Evolutionary conservation across 2,797 vertebrate genomes (phyloP), one percentile per base, ranked within the genome.

Genomic region (Sebastes baramenuke): DNA sequence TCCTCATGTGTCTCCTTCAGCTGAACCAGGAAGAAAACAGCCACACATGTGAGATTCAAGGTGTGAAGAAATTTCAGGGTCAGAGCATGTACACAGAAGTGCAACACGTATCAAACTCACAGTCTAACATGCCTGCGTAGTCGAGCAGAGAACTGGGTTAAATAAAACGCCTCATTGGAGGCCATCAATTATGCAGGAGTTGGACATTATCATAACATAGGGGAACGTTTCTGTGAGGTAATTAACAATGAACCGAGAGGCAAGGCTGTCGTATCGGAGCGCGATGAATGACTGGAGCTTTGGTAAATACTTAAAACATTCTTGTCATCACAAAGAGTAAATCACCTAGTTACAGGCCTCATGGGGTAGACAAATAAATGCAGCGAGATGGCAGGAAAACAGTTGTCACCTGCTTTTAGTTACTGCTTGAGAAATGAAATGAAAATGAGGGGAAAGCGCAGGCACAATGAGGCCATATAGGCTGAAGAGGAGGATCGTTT

Each of bases 161-260:
- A 90, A 88, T 81, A 81, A 91, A 88, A 89, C 5, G 65, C 77
- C 81, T 89, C 87, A 67, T 75, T 86, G 85, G 78, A 86, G 72
- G 24, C 77, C 76, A 85, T 93, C 75, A 85, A 90, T 94, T 87
- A 89, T 89, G 82, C 69, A 88, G 67, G 66, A 60, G 67, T 75
- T 72, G 68, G 78, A 71, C 87, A 82, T 89, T 84, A 90, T 87
- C 79, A 74, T 54, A 83, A 84, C 87, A 83, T 65, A 85, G 76
- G 78, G 64, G 66, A 74, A 61, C 70, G 55, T 87, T 89, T 81
- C 80, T 83, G 76, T n/a, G 67, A 87, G 42, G 81, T 88, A 91
- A 92, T 90, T 88, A 91, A 85, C 86, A 81, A 80, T 75, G 64
- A 88, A 67, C 36, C 18, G 27, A 69, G 74, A 79, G 30, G 34